Conservation (phyloP, 2,888 invertebrate genomes). For the Chrysopilus asiliformis region DNA sequence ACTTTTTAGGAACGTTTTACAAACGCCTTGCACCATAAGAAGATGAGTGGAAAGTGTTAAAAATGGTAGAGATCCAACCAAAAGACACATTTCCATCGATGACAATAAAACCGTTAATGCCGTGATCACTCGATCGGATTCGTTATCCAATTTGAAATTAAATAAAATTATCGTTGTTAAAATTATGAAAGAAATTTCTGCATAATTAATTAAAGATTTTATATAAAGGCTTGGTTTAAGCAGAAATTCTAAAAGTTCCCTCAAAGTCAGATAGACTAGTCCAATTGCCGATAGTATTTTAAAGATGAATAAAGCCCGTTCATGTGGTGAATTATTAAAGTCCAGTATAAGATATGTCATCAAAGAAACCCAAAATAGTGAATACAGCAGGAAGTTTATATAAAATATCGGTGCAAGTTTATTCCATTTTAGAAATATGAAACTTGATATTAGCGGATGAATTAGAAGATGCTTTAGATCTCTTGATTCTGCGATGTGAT, state of each 20-base stretch:
- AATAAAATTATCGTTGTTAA: constrained; percentile 48
- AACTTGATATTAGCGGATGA: constrained; percentile 68
- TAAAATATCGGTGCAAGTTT: constrained; percentile 59
- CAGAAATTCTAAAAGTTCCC: constrained; percentile 58
- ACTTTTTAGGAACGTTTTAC: constrained; percentile 66
- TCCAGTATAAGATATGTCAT: constrained; percentile 54
- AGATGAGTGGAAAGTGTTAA: constrained; percentile 61
- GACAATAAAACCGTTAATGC: constrained; percentile 61
- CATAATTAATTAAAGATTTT: constrained; percentile 55
- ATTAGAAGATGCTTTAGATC: constrained; percentile 55
- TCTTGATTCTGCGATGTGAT: constrained; percentile 54
- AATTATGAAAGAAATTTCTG: constrained; percentile 55
- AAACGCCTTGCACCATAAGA: constrained; percentile 70
- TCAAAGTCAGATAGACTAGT: constrained; percentile 44
- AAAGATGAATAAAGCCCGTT: constrained; percentile 37
- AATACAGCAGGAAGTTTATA: constrained; percentile 57
- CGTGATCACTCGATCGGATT: constrained; percentile 50
- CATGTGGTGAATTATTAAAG: constrained; percentile 41
- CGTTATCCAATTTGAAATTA: constrained; percentile 38
- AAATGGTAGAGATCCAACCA: constrained; percentile 64
- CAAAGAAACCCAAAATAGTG: constrained; percentile 52
- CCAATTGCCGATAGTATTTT: constrained; percentile 43
- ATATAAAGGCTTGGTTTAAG: constrained; percentile 56
- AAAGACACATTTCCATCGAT: constrained; percentile 60
- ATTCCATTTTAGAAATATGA: constrained; percentile 70